phyloP scores from a whole-genome alignment of 1,140 invertebrate species.

The Lasioglossum albipes region DNA sequence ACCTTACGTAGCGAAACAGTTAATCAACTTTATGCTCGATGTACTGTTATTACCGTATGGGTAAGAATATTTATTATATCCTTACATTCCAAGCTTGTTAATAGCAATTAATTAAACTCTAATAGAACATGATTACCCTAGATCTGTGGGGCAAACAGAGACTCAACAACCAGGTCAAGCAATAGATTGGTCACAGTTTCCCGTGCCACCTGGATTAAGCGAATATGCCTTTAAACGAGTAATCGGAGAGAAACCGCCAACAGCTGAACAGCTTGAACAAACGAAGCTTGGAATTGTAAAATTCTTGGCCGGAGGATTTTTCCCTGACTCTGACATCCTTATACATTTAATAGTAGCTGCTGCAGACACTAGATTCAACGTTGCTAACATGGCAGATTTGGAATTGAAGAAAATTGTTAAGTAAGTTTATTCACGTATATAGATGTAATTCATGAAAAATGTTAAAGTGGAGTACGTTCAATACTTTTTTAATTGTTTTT shows the following conservation, averaged over 20 bases:
- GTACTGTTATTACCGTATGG: conserved; percentile 92
- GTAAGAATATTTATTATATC: conserved; percentile 78
- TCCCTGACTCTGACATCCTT: conserved; percentile 87
- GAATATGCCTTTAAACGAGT: conserved; percentile 89
- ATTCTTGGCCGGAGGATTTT: conserved; percentile 89
- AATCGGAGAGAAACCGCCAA: conserved; percentile 86
- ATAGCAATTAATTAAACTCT: conserved; percentile 1
- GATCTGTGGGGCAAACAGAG: conserved; percentile 68
- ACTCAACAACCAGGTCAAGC: conserved; percentile 61
- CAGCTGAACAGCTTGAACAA: conserved; percentile 90
- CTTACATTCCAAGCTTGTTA: conserved; percentile 10
- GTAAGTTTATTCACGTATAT: conserved; percentile 72
- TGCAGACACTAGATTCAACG: conserved; percentile 91
- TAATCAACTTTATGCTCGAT: conserved; percentile 90
- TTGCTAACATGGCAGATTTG: conserved; percentile 88
- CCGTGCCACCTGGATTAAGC: conserved; percentile 90
- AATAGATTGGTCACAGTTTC: conserved; percentile 79
- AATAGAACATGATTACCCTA: conserved; percentile 41
- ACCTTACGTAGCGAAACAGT: conserved; percentile 84
- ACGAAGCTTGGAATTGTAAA: conserved; percentile 90
- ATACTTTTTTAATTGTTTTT: conserved; percentile 1
- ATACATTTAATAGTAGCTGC: conserved; percentile 90
- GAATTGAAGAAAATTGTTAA: conserved; percentile 87
- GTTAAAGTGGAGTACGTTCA: conserved; percentile 78
- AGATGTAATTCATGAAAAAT: conserved; percentile 1